Conservation (phyloP, 2,113 vertebrate species). For the Nettapus auritus region DNA sequence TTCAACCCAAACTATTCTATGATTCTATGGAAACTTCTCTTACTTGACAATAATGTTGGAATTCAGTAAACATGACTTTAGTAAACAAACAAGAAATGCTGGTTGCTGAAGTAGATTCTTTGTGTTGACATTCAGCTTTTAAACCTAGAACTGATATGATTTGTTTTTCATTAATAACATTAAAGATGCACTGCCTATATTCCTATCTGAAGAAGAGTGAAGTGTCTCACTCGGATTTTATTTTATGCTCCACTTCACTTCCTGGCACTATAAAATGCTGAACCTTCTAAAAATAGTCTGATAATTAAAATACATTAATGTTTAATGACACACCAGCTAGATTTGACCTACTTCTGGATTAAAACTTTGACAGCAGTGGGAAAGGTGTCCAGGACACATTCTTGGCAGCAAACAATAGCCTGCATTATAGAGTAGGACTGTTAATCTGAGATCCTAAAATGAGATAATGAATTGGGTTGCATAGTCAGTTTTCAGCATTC, state of each 20-base stretch:
- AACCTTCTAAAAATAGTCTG: constrained; percentile 25
- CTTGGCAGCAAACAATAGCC: not conserved
- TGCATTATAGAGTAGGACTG: not conserved
- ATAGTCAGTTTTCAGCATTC: not conserved
- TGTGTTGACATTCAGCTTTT: not conserved
- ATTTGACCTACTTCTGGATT: constrained; percentile 32
- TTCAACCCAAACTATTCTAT: too few species aligned
- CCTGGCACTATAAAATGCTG: not conserved
- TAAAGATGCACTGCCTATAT: not conserved
- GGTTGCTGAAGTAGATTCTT: not conserved
- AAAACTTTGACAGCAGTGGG: not conserved
- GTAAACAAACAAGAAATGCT: not conserved
- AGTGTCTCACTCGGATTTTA: not conserved
- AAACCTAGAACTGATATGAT: not conserved
- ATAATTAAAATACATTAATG: constrained; percentile 5
- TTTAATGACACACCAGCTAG: not conserved
- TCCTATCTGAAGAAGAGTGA: not conserved
- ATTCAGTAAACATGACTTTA: not conserved
- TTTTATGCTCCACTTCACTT: constrained; percentile 24
- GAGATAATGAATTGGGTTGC: not conserved
- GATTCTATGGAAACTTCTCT: not conserved
- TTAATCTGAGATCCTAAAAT: not conserved
- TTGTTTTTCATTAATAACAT: not conserved
- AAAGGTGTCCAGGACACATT: not conserved
- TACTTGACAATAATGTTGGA: not conserved